Base-by-base conservation (phyloP, 2,888 invertebrate genomes). In the Caenorhabditis sulstoni region DNA sequence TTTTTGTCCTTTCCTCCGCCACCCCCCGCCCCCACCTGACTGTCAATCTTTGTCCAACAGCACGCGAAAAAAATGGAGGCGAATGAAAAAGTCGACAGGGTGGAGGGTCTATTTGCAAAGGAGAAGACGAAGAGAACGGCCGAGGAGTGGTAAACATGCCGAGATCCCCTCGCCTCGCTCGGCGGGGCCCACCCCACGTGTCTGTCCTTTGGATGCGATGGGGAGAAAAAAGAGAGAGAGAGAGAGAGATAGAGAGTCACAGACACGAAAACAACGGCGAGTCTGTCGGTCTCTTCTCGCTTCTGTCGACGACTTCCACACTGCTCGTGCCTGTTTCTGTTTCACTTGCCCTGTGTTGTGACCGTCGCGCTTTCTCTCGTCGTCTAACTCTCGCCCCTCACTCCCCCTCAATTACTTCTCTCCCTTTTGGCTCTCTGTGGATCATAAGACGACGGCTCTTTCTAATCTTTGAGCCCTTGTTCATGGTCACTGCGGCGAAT, bases 321-420 rank as follows among this genome's bases (percentile, higher is more conserved):
- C 61, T 18, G 52, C 52, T 52, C 52, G 52, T 52, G 52, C 52
- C 29, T 29, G 47, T 47, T 7, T 47, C 18, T 20, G 11, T 23
- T 23, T n/a, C 12, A 7, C 16, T 47, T 29, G n/a, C n/a, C n/a
- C n/a, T n/a, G n/a, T n/a, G n/a, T 16, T 16, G n/a, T 66, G 66
- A 57, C 57, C 66, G 55, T 55, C 57, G 66, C 62, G 49, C 62
- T 68, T 64, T 45, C 47, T 55, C 71, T 71, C 23, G 39, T 41
- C 35, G 62, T 71, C 71, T 64, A 62, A 57, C 59, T 68, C 68
- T 68, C 68, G 22, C 29, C 23, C 12, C 59, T 52, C 68, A 20
- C 44, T 12, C 18, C 9, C 12, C 39, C 50, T 49, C 23, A 29
- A 3, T 11, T 3, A 8, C 41, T 35, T 39, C 29, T 29, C 29